phyloP scores from a whole-genome alignment of 2,888 invertebrate species.

The Anodontia alba region DNA sequence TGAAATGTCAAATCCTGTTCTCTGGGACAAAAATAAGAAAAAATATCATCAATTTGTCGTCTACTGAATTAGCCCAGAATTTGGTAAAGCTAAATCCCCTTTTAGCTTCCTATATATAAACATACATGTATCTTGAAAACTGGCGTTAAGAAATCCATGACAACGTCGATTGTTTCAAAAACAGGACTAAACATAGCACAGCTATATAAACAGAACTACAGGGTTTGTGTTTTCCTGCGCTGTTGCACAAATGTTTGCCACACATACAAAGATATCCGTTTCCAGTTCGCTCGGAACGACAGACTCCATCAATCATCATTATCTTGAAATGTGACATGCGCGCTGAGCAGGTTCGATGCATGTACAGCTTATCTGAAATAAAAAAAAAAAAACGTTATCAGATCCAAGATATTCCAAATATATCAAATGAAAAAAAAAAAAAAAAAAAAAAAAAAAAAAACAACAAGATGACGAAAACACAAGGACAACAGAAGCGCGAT shows the following conservation, averaged over 20 bases:
- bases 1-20: no score
- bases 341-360: slow-evolving; percentile 78
- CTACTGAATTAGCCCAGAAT: no score
- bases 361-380: slow-evolving; percentile 73
- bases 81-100: no score
- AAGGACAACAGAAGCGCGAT: no score
- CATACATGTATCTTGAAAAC: no score
- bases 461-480: no score
- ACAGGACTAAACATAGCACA: background rate
- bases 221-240: background rate
- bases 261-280: slow-evolving; percentile 83
- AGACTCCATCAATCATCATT: slow-evolving; percentile 80
- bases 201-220: background rate
- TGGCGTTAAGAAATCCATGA: background rate
- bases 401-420: background rate
- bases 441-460: no score
- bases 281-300: slow-evolving; percentile 79
- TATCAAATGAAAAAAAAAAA: background rate
- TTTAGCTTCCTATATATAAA: no score
- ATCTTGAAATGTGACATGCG: slow-evolving; percentile 73
- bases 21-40: no score
- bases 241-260: slow-evolving; percentile 79
- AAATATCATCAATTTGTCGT: no score
- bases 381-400: slow-evolving; percentile 19
- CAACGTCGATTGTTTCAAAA: background rate